Conservation (phyloP, 2,888 invertebrate genomes). For the Hetaerina titia region DNA sequence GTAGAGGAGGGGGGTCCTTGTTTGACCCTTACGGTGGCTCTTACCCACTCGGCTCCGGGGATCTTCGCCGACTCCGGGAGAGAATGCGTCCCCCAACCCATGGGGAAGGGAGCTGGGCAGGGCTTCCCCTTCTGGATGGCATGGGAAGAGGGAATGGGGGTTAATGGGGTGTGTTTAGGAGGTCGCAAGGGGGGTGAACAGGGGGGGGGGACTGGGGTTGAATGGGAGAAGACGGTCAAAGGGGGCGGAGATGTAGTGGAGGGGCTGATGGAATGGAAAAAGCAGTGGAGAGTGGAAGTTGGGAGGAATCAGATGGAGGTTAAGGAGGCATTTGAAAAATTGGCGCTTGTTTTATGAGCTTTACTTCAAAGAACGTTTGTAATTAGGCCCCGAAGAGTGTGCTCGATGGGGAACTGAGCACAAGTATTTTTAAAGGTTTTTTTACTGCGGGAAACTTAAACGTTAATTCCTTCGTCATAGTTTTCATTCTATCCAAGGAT, state of each 20-base stretch:
- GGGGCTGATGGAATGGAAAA: not conserved
- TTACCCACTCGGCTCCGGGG: slow-evolving; percentile 23
- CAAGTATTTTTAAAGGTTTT: not conserved
- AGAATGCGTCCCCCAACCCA: not conserved
- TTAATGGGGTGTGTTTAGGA: slow-evolving; percentile 18
- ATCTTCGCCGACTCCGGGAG: not conserved
- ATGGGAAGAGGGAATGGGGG: not conserved
- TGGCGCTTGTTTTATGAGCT: slow-evolving; percentile 10
- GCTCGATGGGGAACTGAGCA: not conserved
- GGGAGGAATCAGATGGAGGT: slow-evolving; percentile 30
- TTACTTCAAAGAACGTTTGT: not conserved
- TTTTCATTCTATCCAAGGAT: not conserved
- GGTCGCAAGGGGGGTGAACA: not conserved
- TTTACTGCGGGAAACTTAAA: not conserved
- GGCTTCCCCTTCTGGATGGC: not conserved
- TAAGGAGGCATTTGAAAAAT: slow-evolving; percentile 21
- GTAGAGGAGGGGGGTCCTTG: not conserved
- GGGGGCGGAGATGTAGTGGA: not conserved
- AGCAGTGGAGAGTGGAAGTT: not conserved
- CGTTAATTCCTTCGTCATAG: not conserved
- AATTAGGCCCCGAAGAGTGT: not conserved
- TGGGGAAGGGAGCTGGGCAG: not conserved
- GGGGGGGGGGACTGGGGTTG: not conserved
- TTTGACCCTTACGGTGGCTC: not conserved
- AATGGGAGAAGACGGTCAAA: not conserved